Base-by-base conservation (phyloP, 2,113 vertebrate species). In the Falcunculus frontatus region DNA sequence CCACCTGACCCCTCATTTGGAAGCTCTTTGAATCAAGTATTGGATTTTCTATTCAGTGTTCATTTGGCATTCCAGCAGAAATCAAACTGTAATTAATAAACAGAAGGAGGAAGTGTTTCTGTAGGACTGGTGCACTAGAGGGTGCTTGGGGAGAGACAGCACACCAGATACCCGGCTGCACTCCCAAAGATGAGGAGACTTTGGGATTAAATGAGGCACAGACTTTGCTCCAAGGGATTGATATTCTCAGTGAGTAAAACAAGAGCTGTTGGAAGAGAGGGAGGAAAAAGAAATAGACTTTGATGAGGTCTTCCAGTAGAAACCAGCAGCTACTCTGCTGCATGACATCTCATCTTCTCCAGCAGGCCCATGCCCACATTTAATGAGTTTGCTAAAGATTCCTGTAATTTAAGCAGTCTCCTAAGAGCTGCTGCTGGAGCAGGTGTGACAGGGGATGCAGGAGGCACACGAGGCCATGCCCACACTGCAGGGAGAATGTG, bases 401-500 rank as follows among this genome's bases (percentile, higher is more conserved):
- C 10, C 80, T 42, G 41, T 35, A 39, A 37, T 70, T 56, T 16
- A 46, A 65, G 39, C 57, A 50, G 35, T 90, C 13, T 82, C 39
- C 47, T 22, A 50, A 32, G n/a, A 52, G 22, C 35, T 86, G 62
- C 52, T 63, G 56, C 70, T 50, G 76, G 23, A 76, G 27, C 29
- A 55, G 53, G 4, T 6, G 44, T 35, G 67, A 26, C 1, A 12
- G 44, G 52, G 47, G 33, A 42, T 15, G 42, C 67, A 59, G 60
- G 76, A 76, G 68, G 22, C 16, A 26, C 41, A 10, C 0, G 1
- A 77, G 55, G 44, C 47, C 22, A 2, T 33, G 32, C 14, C 29
- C 3, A 0, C 3, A 0, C 7, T 0, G 1, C 13, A 26, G 11
- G 11, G 0, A n/a, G 57, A 13, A 25, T 0, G 1, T 47, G 68